These are phyloP conservation scores for Limonius californicus DNA, from an alignment of 1,140 invertebrate species.

Conservation along the genomic window DNA sequence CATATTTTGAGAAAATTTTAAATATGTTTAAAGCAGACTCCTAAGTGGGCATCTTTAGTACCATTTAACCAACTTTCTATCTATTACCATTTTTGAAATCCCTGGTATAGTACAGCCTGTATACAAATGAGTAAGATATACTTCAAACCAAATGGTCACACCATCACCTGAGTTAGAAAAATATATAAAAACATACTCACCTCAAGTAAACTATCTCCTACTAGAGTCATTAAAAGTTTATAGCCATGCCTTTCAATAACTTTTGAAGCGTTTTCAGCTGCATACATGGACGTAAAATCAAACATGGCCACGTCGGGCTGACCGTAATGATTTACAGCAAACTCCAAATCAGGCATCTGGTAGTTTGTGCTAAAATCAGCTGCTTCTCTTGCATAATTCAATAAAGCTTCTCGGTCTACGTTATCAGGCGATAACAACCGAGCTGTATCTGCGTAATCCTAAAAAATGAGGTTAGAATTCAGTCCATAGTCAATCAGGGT, in stretches of 20 bases:
- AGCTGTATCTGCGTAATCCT: slow-evolving; percentile 89
- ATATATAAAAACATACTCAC: slow-evolving; percentile 46
- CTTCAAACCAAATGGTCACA: no score
- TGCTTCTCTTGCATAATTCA: slow-evolving; percentile 92
- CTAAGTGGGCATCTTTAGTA: no score
- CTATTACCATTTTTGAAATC: no score
- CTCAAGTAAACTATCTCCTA: slow-evolving; percentile 94
- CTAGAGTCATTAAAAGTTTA: slow-evolving; percentile 79
- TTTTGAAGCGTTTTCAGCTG: slow-evolving; percentile 89
- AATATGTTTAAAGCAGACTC: no score
- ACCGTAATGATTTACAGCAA: slow-evolving; percentile 97
- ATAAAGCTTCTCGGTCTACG: slow-evolving; percentile 83
- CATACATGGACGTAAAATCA: slow-evolving; percentile 99
- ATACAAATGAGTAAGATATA: no score
- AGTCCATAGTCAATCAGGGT: no score
- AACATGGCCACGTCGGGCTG: slow-evolving; percentile 99
- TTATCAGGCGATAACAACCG: slow-evolving; percentile 83
- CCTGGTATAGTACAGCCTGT: no score
- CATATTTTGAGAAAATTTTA: no score
- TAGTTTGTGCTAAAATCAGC: slow-evolving; percentile 95
- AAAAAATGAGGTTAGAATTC: no score
- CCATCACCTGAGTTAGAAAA: no score
- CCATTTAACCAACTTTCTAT: no score
- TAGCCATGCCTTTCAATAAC: slow-evolving; percentile 74
- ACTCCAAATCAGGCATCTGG: slow-evolving; percentile 85